phyloP scores from a whole-genome alignment of 2,113 vertebrate species.

The Eudyptes chrysolophus region DNA sequence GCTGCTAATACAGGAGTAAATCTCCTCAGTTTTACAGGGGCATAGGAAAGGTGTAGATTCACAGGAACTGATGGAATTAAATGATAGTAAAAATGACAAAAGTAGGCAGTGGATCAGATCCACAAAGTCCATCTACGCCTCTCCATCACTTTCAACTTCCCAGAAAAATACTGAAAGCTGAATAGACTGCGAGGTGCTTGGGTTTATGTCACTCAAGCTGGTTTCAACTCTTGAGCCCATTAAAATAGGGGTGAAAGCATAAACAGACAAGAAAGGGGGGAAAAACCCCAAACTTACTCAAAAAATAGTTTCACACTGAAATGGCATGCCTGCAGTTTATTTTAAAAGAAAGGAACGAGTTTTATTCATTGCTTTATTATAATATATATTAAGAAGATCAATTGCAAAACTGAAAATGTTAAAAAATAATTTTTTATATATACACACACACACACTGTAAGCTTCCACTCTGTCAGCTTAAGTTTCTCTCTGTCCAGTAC shows the following conservation, averaged over 20 bases:
- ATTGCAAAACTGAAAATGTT: neutral
- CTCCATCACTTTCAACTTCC: neutral
- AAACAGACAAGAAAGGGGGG: neutral
- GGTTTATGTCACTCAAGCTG: neutral
- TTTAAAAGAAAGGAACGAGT: neutral
- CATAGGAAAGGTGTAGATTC: neutral
- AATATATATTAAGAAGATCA: neutral
- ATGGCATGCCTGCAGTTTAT: neutral
- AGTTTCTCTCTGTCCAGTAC: neutral
- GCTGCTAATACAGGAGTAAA: neutral
- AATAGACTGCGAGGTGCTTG: neutral
- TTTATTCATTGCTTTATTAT: neutral
- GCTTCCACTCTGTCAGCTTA: neutral
- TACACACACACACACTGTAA: neutral
- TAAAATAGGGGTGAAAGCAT: neutral
- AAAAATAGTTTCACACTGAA: neutral
- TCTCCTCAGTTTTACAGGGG: neutral
- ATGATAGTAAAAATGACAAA: neutral
- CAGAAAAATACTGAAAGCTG: neutral
- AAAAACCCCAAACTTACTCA: neutral
- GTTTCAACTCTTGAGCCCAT: neutral
- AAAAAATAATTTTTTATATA: neutral
- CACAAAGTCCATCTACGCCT: neutral
- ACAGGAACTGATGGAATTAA: neutral
- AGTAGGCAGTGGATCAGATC: neutral